Evolutionary conservation across 2,888 invertebrate species (phyloP), one percentile per base, ranked within the genome.

Genomic region (Parasteatoda lunata): DNA sequence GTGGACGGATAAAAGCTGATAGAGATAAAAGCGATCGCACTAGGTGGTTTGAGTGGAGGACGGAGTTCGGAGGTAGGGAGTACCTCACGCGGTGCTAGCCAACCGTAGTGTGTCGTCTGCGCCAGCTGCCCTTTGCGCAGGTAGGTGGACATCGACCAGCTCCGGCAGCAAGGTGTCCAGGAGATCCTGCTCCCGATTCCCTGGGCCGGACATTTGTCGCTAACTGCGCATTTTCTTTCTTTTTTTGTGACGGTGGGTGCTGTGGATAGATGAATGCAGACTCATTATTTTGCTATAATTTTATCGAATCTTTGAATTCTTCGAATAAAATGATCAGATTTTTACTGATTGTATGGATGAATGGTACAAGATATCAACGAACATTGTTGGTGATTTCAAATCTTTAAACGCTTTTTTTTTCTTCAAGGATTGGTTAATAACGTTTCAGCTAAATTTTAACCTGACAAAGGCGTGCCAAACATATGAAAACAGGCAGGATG

Each of bases 31-130:
- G n/a, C 59, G 59, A n/a, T 9, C 9, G 59, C 59, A 59, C 11
- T 13, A 59, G 59, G 9, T 59, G 59, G n/a, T 9, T n/a, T 13
- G 59, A 5, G 59, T 49, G 76, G 52, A 7, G 70, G 76, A 73
- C 66, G 66, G 78, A 73, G 49, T 13, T 48, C 54, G 68, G 77
- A 73, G 49, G 30, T 48, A 3, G 9, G 47, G 45, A n/a, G 65
- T n/a, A 77, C 77, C 70, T 49, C 15, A 13, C 77, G 51, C 77
- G 77, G 71, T 65, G 77, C 70, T 80, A 85, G 80, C 85, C 84
- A 84, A 78, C 68, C 68, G 84, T 79, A 76, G 80, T 80, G 75
- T 78, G 81, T 15, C 9, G 9, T 59, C 59, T 64, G 77, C 85
- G 76, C 70, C 75, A 76, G 76, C 45, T 80, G 79, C 68, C 77